phyloP scores from a whole-genome alignment of 2,113 vertebrate species.

The Neotragus pygmaeus region DNA sequence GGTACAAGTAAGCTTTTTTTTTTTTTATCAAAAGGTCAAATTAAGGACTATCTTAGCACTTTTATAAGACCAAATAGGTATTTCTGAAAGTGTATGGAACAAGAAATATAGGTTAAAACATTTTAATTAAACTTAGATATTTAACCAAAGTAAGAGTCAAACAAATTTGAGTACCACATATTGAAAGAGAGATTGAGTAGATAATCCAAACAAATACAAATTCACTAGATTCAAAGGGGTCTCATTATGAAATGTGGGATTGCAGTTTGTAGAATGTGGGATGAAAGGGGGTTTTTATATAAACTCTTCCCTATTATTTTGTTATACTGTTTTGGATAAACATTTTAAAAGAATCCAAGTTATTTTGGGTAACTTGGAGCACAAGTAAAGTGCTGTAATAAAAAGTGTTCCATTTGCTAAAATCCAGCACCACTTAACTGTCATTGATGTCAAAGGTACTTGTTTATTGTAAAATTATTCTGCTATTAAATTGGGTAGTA shows the following conservation, averaged over 20 bases:
- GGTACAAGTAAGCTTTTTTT: not conserved
- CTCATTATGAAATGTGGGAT: not conserved
- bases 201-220: not conserved
- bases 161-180: not conserved
- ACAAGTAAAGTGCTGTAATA: not conserved
- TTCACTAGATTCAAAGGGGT: not conserved
- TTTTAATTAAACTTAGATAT: not conserved
- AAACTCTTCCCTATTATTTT: not conserved
- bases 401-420: not conserved
- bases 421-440: not conserved
- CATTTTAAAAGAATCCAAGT: not conserved
- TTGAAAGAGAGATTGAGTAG: not conserved
- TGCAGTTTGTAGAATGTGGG: not conserved
- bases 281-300: not conserved
- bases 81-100: not conserved
- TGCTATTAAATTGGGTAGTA: not conserved
- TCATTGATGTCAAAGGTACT: not conserved
- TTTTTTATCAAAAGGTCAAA: not conserved
- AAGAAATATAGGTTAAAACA: not conserved
- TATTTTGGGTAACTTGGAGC: not conserved
- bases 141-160: not conserved
- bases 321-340: not conserved
- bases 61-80: not conserved
- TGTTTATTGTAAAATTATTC: not conserved
- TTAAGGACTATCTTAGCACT: not conserved